phyloP scores from a whole-genome alignment of 2,797 vertebrate genomes.

The Epinephelus awoara region DNA sequence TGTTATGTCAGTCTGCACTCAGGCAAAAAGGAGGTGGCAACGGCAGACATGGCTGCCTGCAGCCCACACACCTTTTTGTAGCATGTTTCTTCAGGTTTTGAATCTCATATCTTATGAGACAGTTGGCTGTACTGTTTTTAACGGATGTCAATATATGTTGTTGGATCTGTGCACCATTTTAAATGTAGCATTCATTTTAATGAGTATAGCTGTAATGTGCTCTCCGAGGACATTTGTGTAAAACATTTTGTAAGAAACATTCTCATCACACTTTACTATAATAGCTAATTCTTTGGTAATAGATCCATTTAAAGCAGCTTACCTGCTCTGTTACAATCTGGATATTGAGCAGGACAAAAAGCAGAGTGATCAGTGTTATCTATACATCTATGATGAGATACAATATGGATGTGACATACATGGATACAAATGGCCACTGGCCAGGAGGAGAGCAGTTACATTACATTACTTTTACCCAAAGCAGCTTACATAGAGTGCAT shows the following conservation, averaged over 20 bases:
- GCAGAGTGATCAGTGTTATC: conserved; percentile 1
- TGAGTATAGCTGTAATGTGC: conserved; percentile 4
- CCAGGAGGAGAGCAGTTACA: neutral
- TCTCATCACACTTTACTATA: neutral
- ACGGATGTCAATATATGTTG: neutral
- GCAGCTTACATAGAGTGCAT: neutral
- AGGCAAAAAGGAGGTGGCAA: conserved; percentile 35
- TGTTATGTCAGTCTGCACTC: conserved; percentile 57
- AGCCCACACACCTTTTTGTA: conserved; percentile 3
- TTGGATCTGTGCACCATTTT: neutral
- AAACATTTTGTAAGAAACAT: neutral
- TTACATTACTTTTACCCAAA: neutral
- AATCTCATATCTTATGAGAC: neutral
- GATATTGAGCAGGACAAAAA: neutral
- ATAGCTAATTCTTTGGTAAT: neutral
- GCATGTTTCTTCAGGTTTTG: conserved; percentile 17
- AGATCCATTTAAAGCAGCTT: neutral
- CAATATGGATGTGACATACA: neutral
- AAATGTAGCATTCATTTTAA: neutral
- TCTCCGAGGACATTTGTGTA: neutral
- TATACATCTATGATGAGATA: neutral
- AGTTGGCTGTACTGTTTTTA: neutral
- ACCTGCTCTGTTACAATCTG: neutral
- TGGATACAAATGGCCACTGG: neutral
- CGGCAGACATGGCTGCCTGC: conserved; percentile 16